Evolutionary conservation across 1,140 invertebrate species (phyloP).

Genomic region (Maniola jurtina): DNA sequence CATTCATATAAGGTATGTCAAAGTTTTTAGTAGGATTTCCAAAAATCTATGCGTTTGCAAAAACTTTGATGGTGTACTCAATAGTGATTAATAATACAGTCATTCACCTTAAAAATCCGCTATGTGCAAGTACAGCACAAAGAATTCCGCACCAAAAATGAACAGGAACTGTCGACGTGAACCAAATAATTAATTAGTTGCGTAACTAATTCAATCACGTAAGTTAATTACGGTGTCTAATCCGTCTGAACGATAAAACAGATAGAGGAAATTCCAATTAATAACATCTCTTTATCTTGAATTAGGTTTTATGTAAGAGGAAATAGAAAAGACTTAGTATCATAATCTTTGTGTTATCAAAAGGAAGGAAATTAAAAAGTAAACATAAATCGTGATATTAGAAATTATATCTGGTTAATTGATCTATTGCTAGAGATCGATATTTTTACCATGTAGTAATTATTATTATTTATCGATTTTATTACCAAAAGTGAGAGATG

Average conservation of each 20-base stretch:
- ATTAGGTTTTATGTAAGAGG: constrained; percentile 28
- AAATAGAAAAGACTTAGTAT: too few relatives aligned
- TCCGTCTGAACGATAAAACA: constrained; percentile 20
- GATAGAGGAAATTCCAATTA: constrained; percentile 26
- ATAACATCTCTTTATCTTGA: constrained; percentile 32
- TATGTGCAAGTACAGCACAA: constrained; percentile 32
- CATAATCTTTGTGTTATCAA: too few relatives aligned
- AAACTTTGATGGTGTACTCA: too few relatives aligned
- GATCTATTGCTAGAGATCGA: too few relatives aligned
- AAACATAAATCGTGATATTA: not conserved
- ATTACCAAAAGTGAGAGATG: not conserved
- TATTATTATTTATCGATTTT: too few relatives aligned
- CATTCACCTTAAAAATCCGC: constrained; percentile 35
- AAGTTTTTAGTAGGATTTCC: too few relatives aligned
- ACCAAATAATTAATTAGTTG: constrained; percentile 40
- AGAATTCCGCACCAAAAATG: constrained; percentile 39
- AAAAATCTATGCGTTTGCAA: too few relatives aligned
- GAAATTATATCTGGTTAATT: not conserved
- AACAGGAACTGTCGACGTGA: constrained; percentile 42
- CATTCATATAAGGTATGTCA: too few relatives aligned
- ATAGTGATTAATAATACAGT: constrained; percentile 9
- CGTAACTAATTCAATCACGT: constrained; percentile 40
- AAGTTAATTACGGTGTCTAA: constrained; percentile 32
- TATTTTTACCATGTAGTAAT: too few relatives aligned
- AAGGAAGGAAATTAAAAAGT: too few relatives aligned